Percentiles rank a stretch among this genome's conserved stretches.
Conservation (phyloP, 2,797 vertebrate species). For the Coregonus suidteri region DNA sequence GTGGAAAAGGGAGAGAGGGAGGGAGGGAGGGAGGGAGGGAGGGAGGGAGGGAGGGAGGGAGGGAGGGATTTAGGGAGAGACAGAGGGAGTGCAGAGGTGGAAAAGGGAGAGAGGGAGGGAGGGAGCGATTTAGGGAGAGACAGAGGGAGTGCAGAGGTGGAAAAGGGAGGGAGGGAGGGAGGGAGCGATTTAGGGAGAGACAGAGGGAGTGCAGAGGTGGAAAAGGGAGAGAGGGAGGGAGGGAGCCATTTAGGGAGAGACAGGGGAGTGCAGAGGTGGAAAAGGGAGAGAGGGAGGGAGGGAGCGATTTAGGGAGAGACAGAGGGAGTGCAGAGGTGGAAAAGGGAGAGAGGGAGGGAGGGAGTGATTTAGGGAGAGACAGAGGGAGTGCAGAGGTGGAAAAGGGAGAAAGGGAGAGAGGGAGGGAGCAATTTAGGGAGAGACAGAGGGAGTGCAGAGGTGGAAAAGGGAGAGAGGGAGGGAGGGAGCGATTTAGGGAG, state of each 20-base stretch:
- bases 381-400: too few species aligned
- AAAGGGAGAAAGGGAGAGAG: too few species aligned
- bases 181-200: slow-evolving; percentile 44
- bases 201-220: slow-evolving; percentile 36
- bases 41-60: slow-evolving; percentile 60
- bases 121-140: slow-evolving; percentile 71
- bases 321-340: slow-evolving; percentile 65
- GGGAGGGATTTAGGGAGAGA: slow-evolving; percentile 56
- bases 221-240: slow-evolving; percentile 61
- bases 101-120: slow-evolving; percentile 46
- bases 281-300: slow-evolving; percentile 64
- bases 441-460: too few species aligned
- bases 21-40: slow-evolving; percentile 32
- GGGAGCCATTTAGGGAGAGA: slow-evolving; percentile 57
- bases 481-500: too few species aligned
- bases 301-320: slow-evolving; percentile 38
- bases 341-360: slow-evolving; percentile 7
- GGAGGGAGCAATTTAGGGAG: too few species aligned
- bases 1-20: slow-evolving; percentile 69
- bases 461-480: too few species aligned
- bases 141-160: slow-evolving; percentile 46
- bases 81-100: neutral
- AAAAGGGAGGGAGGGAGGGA: slow-evolving; percentile 60
- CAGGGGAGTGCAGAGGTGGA: slow-evolving; percentile 63
- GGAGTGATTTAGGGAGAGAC: too few species aligned